phyloP scores from a whole-genome alignment of 2,888 invertebrate genomes.

The Phyllotreta cruciferae region DNA sequence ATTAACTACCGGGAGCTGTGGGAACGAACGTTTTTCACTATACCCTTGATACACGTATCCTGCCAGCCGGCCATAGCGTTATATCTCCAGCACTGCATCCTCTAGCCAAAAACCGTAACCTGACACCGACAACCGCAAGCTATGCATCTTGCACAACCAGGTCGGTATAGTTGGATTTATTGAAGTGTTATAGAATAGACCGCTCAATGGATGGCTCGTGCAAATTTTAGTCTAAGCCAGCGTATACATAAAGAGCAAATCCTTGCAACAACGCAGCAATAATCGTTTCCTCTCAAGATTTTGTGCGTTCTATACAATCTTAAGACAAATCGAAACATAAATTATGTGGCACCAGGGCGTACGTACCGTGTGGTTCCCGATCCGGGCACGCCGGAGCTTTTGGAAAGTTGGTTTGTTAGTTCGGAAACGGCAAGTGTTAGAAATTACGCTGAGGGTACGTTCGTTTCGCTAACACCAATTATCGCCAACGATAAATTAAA shows the following conservation, averaged over 20 bases:
- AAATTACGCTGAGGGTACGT: conserved; percentile 31
- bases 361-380: neutral
- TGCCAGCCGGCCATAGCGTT: conserved; percentile 9
- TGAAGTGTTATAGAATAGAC: conserved; percentile 47
- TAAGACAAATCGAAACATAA: too few species aligned
- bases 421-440: conserved; percentile 39
- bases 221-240: too few species aligned
- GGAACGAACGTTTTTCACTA: conserved; percentile 17
- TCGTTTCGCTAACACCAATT: conserved; percentile 41
- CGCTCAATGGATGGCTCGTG: conserved; percentile 45
- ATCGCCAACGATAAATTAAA: conserved; percentile 38
- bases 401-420: conserved; percentile 40
- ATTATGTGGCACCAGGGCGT: too few species aligned
- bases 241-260: too few species aligned
- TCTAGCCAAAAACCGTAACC: conserved; percentile 30
- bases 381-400: conserved; percentile 46
- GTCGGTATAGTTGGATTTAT: conserved; percentile 57
- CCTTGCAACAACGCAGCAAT: too few species aligned
- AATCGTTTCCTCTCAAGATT: too few species aligned
- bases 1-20: conserved; percentile 10
- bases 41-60: conserved; percentile 20
- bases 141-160: conserved; percentile 55
- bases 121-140: conserved; percentile 49
- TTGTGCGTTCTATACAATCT: too few species aligned
- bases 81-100: conserved; percentile 24